A percentile compares a stretch with the other conserved stretches of the same genome.
These are phyloP conservation scores for Sycophila texana DNA, from an alignment of 2,888 invertebrate genomes.

Conservation along the genomic window DNA sequence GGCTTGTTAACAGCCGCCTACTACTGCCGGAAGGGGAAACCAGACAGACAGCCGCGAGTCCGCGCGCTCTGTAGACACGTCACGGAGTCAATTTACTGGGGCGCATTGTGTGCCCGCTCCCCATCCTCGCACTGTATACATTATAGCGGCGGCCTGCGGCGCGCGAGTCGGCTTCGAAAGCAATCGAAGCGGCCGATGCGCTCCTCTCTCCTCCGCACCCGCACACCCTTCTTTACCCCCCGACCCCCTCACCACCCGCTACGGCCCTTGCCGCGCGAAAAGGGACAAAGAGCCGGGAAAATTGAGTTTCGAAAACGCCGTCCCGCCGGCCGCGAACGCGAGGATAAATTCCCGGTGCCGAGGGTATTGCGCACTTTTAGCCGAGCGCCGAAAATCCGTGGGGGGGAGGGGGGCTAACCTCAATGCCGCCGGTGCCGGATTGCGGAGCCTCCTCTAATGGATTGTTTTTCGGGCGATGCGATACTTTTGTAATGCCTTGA, in stretches of 20 bases:
- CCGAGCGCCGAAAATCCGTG: too few species aligned
- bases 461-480: background rate
- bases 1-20: slow-evolving; percentile 31
- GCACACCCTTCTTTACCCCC: too few species aligned
- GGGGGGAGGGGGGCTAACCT: too few species aligned
- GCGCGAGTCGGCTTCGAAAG: slow-evolving; percentile 18
- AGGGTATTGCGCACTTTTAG: too few species aligned
- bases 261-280: slow-evolving; percentile 20
- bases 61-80: slow-evolving; percentile 51
- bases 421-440: too few species aligned
- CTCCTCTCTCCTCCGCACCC: too few species aligned
- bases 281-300: slow-evolving; percentile 46
- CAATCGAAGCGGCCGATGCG: slow-evolving; percentile 29
- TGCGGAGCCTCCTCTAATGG: too few species aligned
- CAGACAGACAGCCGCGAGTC: slow-evolving; percentile 54
- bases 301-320: slow-evolving; percentile 46
- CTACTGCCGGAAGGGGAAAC: slow-evolving; percentile 62
- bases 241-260: background rate
- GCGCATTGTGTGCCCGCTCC: slow-evolving; percentile 39
- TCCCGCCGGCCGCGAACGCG: slow-evolving; percentile 1
- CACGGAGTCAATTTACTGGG: slow-evolving; percentile 60
- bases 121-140: background rate
- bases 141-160: slow-evolving; percentile 1
- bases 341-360: slow-evolving; percentile 8
- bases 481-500: too few species aligned